phyloP scores from a whole-genome alignment of 2,113 vertebrate genomes.

The Pollimyrus isidori region DNA sequence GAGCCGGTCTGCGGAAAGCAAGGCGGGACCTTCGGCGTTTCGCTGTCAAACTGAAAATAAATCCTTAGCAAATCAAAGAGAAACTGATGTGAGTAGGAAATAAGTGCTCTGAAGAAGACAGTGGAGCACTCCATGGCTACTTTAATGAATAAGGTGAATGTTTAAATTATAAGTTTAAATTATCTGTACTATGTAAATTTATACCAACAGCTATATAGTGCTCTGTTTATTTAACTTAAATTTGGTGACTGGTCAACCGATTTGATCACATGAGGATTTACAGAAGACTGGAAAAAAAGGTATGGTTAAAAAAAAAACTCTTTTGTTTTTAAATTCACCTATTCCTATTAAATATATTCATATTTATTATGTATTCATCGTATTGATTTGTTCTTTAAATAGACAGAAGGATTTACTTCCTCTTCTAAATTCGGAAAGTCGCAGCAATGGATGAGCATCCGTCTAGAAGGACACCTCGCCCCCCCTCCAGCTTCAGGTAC shows the following conservation, averaged over 20 bases:
- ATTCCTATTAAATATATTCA: not conserved
- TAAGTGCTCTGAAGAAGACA: not conserved
- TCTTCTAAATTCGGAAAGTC: constrained; percentile 33
- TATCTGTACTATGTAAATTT: not conserved
- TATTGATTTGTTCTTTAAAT: not conserved
- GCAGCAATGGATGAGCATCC: constrained; percentile 52
- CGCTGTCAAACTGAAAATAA: not conserved
- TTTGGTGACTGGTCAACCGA: not conserved
- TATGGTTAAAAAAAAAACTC: not conserved
- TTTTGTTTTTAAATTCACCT: not conserved
- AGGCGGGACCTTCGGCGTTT: constrained; percentile 32
- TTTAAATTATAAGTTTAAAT: not conserved
- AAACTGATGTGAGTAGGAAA: not conserved
- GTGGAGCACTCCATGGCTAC: not conserved
- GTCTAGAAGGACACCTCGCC: constrained; percentile 37
- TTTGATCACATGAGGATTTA: not conserved
- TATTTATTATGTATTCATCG: not conserved
- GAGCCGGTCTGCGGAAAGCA: constrained; percentile 25
- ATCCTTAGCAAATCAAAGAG: not conserved
- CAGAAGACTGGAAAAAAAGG: not conserved
- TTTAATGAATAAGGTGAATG: not conserved
- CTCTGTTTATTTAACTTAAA: not conserved
- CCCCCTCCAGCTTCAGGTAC: constrained; percentile 51
- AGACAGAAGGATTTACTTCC: not conserved
- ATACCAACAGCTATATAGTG: not conserved